Evolutionary conservation across 1,140 invertebrate species (phyloP).

Genomic region (Psilanteris sp.): DNA sequence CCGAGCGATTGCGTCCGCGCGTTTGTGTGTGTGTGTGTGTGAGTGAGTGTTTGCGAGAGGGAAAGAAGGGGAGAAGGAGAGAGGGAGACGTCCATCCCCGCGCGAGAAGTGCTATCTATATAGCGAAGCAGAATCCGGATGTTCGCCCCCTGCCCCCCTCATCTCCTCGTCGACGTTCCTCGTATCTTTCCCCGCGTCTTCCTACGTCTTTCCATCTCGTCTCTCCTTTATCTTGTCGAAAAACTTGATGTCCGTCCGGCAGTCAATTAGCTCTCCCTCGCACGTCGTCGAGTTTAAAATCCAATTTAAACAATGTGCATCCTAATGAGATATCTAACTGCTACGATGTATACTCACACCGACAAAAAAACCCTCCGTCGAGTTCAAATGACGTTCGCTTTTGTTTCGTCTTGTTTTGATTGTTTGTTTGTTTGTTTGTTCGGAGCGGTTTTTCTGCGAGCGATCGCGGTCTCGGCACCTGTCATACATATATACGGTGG

Average conservation of each 20-base stretch:
- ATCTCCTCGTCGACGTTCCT: constrained; percentile 2
- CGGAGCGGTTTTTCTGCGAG: not conserved
- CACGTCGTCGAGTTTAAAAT: constrained; percentile 65
- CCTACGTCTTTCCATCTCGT: constrained; percentile 48
- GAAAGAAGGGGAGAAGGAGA: constrained; percentile 2
- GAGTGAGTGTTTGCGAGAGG: not conserved
- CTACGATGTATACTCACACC: constrained; percentile 30
- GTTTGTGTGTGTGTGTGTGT: too few relatives aligned
- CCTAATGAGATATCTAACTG: constrained; percentile 65
- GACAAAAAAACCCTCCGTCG: constrained; percentile 24
- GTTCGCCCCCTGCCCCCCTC: constrained; percentile 34
- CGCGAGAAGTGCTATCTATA: constrained; percentile 36
- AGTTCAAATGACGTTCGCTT: constrained; percentile 34
- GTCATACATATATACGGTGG: too few relatives aligned
- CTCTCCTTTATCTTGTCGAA: constrained; percentile 63
- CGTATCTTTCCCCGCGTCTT: constrained; percentile 12
- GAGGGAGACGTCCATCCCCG: constrained; percentile 17
- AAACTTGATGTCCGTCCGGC: constrained; percentile 65
- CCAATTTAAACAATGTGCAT: constrained; percentile 67
- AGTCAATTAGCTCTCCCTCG: constrained; percentile 66
- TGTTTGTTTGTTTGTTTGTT: constrained; percentile 26
- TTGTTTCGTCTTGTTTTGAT: constrained; percentile 17
- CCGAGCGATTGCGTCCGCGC: not conserved
- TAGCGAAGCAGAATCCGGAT: constrained; percentile 54
- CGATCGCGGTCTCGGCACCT: constrained; percentile 8